Evolutionary conservation across 2,113 vertebrate genomes (phyloP).

Genomic region (Nyctereutes procyonoides): DNA sequence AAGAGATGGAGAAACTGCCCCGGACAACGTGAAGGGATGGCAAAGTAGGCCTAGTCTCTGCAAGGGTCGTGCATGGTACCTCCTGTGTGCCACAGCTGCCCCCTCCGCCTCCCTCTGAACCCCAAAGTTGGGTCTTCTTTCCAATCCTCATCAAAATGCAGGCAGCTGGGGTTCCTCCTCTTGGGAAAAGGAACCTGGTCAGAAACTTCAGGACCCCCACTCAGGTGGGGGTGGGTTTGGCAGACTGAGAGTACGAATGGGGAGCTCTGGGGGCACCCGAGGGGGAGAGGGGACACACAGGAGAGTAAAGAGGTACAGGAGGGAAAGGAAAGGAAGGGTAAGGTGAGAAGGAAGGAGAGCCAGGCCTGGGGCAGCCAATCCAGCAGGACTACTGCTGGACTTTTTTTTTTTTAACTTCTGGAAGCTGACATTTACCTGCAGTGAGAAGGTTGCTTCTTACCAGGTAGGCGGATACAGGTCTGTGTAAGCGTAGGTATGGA

Average conservation of each 20-base stretch:
- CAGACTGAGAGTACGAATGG: not conserved
- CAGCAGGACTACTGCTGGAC: not conserved
- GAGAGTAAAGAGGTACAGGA: not conserved
- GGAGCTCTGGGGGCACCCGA: not conserved
- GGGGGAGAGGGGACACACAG: not conserved
- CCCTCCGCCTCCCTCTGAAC: not conserved
- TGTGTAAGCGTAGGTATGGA: not conserved
- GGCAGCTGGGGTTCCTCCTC: not conserved
- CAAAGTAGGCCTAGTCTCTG: not conserved
- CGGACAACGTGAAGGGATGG: not conserved
- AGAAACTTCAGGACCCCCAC: not conserved
- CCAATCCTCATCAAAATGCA: not conserved
- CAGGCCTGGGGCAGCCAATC: not conserved
- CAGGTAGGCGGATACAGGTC: too few species aligned
- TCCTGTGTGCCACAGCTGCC: not conserved
- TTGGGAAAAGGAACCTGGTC: not conserved
- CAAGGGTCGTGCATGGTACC: not conserved
- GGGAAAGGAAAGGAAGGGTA: not conserved
- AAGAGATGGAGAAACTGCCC: not conserved
- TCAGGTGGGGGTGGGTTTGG: not conserved
- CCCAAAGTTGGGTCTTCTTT: not conserved
- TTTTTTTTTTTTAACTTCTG: not conserved
- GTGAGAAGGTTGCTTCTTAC: not conserved
- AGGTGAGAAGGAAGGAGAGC: not conserved
- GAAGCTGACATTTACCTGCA: not conserved